Percentiles rank a stretch among this genome's conserved stretches.
Evolutionary conservation across 2,113 vertebrate species (phyloP).

Genomic region (Mus spicilegus): DNA sequence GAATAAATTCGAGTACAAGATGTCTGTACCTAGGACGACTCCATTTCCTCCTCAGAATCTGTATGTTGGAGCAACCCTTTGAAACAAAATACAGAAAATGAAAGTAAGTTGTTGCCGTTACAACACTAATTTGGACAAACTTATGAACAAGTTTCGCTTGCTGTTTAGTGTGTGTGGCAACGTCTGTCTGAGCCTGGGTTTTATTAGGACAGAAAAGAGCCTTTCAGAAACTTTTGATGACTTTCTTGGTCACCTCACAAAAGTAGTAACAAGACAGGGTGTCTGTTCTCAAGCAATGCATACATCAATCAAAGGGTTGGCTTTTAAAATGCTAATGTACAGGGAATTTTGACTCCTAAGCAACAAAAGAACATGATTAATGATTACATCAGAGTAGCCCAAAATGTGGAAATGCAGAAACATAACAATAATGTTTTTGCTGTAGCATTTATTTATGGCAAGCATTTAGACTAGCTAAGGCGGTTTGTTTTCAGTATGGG

Average conservation of each 20-base stretch:
- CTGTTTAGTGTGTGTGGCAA: neutral
- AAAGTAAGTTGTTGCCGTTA: neutral
- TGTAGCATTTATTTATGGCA: neutral
- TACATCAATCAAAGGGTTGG: neutral
- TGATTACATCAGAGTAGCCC: neutral
- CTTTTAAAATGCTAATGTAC: neutral
- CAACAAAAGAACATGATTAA: neutral
- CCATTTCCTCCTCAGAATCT: neutral
- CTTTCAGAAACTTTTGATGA: neutral
- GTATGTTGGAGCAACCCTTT: neutral
- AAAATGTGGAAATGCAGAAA: neutral
- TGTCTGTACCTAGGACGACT: fast-evolving
- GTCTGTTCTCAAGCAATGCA: neutral
- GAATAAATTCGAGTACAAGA: neutral
- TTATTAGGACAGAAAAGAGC: neutral
- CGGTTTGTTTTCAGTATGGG: neutral
- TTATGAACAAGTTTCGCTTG: neutral
- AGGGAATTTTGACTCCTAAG: neutral
- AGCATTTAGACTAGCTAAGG: neutral
- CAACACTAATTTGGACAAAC: neutral
- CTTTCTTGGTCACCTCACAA: neutral
- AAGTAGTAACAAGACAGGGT: neutral
- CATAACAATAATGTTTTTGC: neutral
- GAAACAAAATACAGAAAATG: neutral
- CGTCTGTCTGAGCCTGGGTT: neutral